Evolutionary conservation across 2,113 vertebrate species (phyloP).

Genomic region (Perca flavescens): DNA sequence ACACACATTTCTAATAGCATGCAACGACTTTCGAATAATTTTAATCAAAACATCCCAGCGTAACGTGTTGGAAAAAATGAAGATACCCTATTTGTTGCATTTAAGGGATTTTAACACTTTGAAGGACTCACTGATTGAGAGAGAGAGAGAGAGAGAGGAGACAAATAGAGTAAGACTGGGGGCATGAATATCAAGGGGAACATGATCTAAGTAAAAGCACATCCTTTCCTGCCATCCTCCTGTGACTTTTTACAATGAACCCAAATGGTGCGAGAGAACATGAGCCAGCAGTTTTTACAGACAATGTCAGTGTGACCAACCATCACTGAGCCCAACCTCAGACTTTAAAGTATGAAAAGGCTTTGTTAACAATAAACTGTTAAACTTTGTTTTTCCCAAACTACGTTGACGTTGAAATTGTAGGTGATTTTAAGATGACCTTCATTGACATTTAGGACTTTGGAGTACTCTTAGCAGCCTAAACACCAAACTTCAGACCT

Average conservation of each 20-base stretch:
- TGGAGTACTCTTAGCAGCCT: not conserved
- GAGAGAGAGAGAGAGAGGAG: not conserved
- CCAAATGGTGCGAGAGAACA: constrained; percentile 33
- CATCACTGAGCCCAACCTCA: constrained; percentile 6
- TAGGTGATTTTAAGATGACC: not conserved
- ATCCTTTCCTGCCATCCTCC: constrained; percentile 27
- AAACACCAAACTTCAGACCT: not conserved
- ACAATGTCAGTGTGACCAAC: constrained; percentile 25
- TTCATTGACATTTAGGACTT: constrained; percentile 22
- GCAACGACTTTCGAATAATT: not conserved
- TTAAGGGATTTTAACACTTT: constrained; percentile 15
- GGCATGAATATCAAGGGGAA: constrained; percentile 8
- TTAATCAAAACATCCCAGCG: constrained; percentile 5
- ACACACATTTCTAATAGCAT: not conserved
- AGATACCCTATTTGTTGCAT: not conserved
- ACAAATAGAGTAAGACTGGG: not conserved
- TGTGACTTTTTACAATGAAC: constrained; percentile 17
- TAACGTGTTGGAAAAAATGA: not conserved
- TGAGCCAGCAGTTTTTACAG: constrained; percentile 40
- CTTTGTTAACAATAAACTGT: constrained; percentile 1
- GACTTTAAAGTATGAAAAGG: not conserved
- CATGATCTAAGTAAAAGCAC: constrained; percentile 27
- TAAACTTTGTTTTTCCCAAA: not conserved
- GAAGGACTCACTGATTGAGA: not conserved
- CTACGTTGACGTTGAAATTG: not conserved